Base-by-base conservation (phyloP, 2,888 invertebrate genomes). In the Gandaritis pyraliata region DNA sequence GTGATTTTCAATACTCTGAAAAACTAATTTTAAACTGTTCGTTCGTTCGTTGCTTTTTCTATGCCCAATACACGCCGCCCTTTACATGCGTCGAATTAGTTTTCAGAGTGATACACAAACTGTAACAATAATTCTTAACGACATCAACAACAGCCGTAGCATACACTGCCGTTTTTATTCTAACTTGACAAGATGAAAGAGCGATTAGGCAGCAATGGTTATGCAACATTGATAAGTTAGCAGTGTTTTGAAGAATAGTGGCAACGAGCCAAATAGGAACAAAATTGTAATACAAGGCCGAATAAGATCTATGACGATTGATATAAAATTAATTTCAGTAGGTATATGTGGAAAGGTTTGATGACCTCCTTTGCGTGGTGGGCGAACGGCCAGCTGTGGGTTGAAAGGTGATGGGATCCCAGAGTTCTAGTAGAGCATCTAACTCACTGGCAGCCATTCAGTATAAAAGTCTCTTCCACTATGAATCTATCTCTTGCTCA, bases 241-340 rank as follows among this genome's bases (percentile, higher is more conserved):
- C 57, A 63, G 64, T 50, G 51, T 50, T 59, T 60, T 58, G 54
- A 49, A 38, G 47, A 49, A 57, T 43, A 43, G 70, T 87, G 87
- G 87, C 87, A 74, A 43, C 49, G 63, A 73, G 85, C 87, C 87
- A 87, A 85, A 82, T 80, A 83, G 82, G 84, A 86, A 84, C 77
- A 74, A 83, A 80, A 82, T 79, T 69, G 65, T 68, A 61, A 53
- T 52, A 62, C 80, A 80, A 81, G 77, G 76, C 69, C 75, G 54
- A 10, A 33, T 67, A 12, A 23, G 55, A 62, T 30, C 33, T 39
- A 16, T 55, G 71, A 72, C 71, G 68, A 56, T 52, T 53, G 61
- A 47, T 64, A 49, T 58, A 46, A 33, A 54, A 58, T 54, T 49
- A 55, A 58, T 62, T 48, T 61, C 10, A 29, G n/a, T 39, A 13